Evolutionary conservation across 2,888 invertebrate genomes (phyloP), one percentile per base, ranked within the genome.

Genomic region (Cerastis leucographa): DNA sequence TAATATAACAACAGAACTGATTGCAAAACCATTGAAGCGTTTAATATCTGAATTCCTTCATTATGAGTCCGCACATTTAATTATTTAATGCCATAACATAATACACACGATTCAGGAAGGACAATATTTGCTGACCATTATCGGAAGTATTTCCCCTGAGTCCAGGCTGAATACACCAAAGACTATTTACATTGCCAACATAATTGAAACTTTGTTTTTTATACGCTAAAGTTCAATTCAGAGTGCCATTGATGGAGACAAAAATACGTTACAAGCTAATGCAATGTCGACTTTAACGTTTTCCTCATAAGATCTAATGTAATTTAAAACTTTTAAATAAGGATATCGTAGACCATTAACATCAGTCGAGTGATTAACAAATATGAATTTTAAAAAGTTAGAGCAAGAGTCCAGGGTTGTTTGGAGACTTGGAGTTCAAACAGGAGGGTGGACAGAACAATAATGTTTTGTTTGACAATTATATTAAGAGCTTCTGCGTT

Each of bases 391-490:
- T 64, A 85, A 70, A 81, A 29, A 49, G 6, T 17, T 12, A 12
- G 3, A 0, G 8, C 19, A 56, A 83, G 62, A 51, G 85, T 70
- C 44, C n/a, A 76, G 61, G 6, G 40, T 82, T 40, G 76, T 67
- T 64, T 81, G 76, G 2, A 61, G 22, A 72, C 62, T 64, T 81
- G 76, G 2, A 61, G 22, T 62, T 4, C 29, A 71, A 75, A 76
- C 40, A 66, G 46, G 79, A 77, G 79, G 85, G 76, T 79, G 44
- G 71, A 74, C 56, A 44, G 46, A 56, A 77, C 77, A 78, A 72
- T 76, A 78, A 85, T 84, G 75, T 81, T 89, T 81, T 89, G 87
- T 88, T 88, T 88, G 87, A 86, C 89, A 88, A 89, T 88, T 86
- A 89, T 80, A 83, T 88, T 86, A 88, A 85, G 78, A 84, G 82